Evolutionary conservation across 2,888 invertebrate species (phyloP).

Genomic region (Ligdia adustata): DNA sequence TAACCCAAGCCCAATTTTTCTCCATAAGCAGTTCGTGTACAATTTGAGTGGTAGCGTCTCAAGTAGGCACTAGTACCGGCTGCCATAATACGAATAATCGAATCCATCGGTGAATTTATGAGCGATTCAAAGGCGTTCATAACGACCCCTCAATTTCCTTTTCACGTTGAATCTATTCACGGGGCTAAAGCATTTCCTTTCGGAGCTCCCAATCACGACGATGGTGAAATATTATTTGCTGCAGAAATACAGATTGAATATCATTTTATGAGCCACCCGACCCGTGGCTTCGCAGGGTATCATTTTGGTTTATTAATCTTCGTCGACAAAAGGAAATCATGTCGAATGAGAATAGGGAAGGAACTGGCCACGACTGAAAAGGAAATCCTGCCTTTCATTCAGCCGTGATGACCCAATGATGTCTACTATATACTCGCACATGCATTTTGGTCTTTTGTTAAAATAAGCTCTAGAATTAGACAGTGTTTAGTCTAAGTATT

Average conservation of each 20-base stretch:
- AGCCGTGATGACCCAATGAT: neutral
- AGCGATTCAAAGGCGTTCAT: slow-evolving; percentile 60
- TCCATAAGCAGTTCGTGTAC: slow-evolving; percentile 2
- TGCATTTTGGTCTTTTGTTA: no score
- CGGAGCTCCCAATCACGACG: slow-evolving; percentile 64
- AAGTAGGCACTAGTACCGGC: slow-evolving; percentile 9
- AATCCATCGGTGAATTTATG: slow-evolving; percentile 68
- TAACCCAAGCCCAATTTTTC: slow-evolving; percentile 9
- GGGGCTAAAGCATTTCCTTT: slow-evolving; percentile 69
- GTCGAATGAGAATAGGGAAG: neutral
- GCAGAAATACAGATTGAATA: slow-evolving; percentile 29
- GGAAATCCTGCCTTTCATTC: neutral
- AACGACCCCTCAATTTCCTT: slow-evolving; percentile 80
- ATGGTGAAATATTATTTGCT: slow-evolving; percentile 57
- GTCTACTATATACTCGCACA: no score
- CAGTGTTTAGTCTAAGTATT: no score
- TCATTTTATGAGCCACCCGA: slow-evolving; percentile 6
- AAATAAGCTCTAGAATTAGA: no score
- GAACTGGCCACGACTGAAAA: neutral
- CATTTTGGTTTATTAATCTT: slow-evolving; percentile 15
- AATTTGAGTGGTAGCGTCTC: slow-evolving; percentile 9
- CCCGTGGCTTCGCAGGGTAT: slow-evolving; percentile 10
- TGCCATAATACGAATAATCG: slow-evolving; percentile 36
- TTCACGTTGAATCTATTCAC: slow-evolving; percentile 73
- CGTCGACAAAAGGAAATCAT: slow-evolving; percentile 10